phyloP scores from a whole-genome alignment of 2,113 vertebrate species.

The Aegotheles bennettii region DNA sequence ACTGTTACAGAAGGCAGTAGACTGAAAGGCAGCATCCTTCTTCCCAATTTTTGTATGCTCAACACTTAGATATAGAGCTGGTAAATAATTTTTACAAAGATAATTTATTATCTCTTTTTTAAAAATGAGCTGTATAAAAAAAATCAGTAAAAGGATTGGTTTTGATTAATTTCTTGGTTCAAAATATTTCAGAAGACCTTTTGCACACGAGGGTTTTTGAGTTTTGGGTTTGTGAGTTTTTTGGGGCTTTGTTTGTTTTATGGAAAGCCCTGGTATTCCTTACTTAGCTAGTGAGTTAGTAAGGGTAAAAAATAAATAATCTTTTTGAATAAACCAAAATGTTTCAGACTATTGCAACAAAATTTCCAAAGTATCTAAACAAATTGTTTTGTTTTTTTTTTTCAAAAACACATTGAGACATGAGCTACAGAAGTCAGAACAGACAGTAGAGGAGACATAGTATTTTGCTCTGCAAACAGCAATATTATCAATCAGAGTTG shows the following conservation, averaged over 20 bases:
- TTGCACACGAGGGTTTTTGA: rapidly evolving
- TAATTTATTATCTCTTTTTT: background rate
- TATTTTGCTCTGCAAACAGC: background rate
- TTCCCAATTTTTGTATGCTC: background rate
- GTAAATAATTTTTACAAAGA: background rate
- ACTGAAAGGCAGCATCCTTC: background rate
- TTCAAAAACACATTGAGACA: background rate
- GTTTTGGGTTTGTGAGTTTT: too few species aligned
- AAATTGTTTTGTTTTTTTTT: background rate
- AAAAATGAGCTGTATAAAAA: background rate
- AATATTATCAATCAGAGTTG: background rate
- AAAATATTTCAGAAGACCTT: background rate
- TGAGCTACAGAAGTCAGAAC: background rate
- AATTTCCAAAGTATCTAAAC: background rate
- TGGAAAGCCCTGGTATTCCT: background rate
- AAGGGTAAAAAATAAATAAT: background rate
- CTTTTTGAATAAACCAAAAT: background rate
- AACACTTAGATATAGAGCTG: background rate
- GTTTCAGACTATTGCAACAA: background rate
- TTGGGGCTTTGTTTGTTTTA: too few species aligned
- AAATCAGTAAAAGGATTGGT: background rate
- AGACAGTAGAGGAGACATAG: background rate
- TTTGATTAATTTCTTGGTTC: background rate
- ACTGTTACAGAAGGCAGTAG: background rate
- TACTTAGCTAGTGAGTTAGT: background rate